A percentile compares a stretch with the other conserved stretches of the same genome.
Conservation (phyloP, 2,888 invertebrate species). For the Phyllotreta cruciferae region DNA sequence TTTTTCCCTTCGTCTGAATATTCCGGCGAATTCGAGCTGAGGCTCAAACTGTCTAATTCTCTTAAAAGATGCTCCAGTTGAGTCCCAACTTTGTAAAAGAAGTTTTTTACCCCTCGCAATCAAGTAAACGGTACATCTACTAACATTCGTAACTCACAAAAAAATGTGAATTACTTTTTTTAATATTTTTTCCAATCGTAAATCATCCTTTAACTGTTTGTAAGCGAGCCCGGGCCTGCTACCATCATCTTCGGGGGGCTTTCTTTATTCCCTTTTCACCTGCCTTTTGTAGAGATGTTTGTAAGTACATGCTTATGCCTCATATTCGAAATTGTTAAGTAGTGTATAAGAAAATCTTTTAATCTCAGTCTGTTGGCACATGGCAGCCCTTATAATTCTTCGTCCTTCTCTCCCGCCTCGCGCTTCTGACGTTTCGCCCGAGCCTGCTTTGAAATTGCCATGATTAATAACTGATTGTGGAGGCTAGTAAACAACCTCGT, state of each 20-base stretch:
- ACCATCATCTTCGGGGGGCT: conserved; percentile 9
- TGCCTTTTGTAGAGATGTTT: conserved; percentile 35
- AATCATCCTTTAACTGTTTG: too few species aligned
- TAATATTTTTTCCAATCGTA: too few species aligned
- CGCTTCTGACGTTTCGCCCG: conserved; percentile 2
- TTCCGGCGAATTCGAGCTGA: too few species aligned
- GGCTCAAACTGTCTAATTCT: too few species aligned
- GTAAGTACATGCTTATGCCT: conserved; percentile 33
- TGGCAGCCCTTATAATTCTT: conserved; percentile 13
- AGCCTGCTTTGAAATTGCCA: conserved; percentile 26
- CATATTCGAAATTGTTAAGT: conserved; percentile 31
- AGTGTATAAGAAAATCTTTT: conserved; percentile 34
- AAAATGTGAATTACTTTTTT: too few species aligned
- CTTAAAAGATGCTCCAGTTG: too few species aligned
- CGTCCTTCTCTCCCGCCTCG: neutral
- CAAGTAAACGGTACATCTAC: too few species aligned
- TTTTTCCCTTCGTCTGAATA: too few species aligned
- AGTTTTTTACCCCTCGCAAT: too few species aligned
- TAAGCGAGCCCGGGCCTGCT: neutral
- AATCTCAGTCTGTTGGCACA: conserved; percentile 29
- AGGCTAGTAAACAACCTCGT: conserved; percentile 8
- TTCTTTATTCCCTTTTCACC: conserved; percentile 37
- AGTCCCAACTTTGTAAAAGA: too few species aligned
- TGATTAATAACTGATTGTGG: conserved; percentile 34
- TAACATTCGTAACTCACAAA: too few species aligned